phyloP scores from a whole-genome alignment of 2,888 invertebrate genomes.

The Meiosimyza platycephala region DNA sequence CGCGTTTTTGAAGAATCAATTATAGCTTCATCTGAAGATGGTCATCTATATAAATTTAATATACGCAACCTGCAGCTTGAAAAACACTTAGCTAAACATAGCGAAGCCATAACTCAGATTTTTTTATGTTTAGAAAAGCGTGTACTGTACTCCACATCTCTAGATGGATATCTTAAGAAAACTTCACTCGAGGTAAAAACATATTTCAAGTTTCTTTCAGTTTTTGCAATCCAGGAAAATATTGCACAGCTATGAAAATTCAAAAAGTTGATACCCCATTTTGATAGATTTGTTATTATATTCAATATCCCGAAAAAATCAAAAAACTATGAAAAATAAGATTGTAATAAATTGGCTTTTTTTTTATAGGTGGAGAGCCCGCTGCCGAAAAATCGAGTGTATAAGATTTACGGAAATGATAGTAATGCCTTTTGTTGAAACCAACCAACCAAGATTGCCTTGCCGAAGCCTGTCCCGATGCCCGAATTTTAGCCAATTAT shows the following conservation, averaged over 20 bases:
- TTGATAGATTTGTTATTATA: not conserved
- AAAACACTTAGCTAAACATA: constrained; percentile 62
- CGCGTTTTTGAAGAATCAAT: constrained; percentile 56
- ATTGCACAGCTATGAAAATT: not conserved
- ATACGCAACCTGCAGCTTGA: constrained; percentile 55
- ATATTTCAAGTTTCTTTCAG: constrained; percentile 15
- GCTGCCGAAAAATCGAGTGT: too few species aligned
- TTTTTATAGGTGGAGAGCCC: too few species aligned
- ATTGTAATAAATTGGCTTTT: too few species aligned
- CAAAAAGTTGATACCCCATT: not conserved
- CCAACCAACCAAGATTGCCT: too few species aligned
- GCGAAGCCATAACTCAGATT: constrained; percentile 64
- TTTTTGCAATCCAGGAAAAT: not conserved
- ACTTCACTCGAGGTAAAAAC: constrained; percentile 59
- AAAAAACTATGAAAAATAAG: too few species aligned
- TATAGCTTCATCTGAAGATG: constrained; percentile 64
- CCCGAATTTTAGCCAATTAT: too few species aligned
- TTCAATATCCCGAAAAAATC: too few species aligned
- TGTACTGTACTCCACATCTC: constrained; percentile 60
- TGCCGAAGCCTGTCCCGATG: too few species aligned
- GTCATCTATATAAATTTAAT: constrained; percentile 63
- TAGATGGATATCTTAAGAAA: constrained; percentile 64
- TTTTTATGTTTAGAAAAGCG: constrained; percentile 53
- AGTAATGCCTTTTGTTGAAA: too few species aligned
- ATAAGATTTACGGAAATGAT: too few species aligned